Evolutionary conservation across 2,797 vertebrate genomes (phyloP).

Genomic region (Hozukius guyotensis): DNA sequence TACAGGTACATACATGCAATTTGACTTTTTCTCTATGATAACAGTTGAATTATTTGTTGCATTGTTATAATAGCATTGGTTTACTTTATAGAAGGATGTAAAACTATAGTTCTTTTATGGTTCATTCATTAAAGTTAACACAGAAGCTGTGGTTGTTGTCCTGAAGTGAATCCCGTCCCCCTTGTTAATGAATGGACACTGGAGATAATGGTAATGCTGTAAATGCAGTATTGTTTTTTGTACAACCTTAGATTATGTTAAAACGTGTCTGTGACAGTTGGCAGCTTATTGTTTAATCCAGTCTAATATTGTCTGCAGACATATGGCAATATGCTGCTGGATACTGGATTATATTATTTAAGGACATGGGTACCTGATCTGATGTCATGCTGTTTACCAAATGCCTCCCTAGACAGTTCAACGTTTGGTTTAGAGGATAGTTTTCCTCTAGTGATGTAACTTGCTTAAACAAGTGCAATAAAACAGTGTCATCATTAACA

Average conservation of each 20-base stretch:
- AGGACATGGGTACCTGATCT: background rate
- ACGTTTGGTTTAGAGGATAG: background rate
- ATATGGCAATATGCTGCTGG: slow-evolving; percentile 25
- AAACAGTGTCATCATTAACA: background rate
- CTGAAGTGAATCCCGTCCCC: background rate
- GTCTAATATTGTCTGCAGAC: slow-evolving; percentile 16
- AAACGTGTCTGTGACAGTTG: slow-evolving; percentile 9
- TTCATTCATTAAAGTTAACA: too few relatives aligned
- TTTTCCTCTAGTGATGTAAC: background rate
- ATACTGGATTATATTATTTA: slow-evolving; percentile 18
- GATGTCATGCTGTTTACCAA: background rate
- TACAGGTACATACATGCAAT: too few relatives aligned
- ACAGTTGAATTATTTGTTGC: background rate
- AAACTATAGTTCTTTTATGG: background rate
- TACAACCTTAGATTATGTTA: background rate
- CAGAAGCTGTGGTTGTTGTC: background rate
- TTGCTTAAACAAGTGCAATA: background rate
- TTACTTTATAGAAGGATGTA: background rate
- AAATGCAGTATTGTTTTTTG: background rate
- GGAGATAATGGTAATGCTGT: background rate
- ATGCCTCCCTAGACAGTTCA: background rate
- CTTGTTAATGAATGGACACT: background rate
- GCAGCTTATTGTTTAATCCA: slow-evolving; percentile 43
- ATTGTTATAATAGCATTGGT: background rate
- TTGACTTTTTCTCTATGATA: background rate